These are phyloP conservation scores for Anthonomus grandis DNA, from an alignment of 1,140 invertebrate species.

Conservation along the genomic window DNA sequence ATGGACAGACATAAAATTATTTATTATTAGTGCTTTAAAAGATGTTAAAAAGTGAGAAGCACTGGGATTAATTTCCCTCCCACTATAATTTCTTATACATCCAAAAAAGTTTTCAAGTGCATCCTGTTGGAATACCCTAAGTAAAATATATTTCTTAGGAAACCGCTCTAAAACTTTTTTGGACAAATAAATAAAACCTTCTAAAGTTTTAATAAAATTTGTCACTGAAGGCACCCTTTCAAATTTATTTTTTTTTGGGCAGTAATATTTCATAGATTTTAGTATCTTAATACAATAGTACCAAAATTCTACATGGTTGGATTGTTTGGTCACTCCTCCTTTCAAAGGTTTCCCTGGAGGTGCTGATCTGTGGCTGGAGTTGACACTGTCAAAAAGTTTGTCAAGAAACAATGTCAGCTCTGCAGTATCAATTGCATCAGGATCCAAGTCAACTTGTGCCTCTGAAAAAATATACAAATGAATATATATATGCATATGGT, in stretches of 20 bases:
- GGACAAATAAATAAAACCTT: slow-evolving; percentile 33
- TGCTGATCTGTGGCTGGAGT: slow-evolving; percentile 26
- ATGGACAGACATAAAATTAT: slow-evolving; percentile 12
- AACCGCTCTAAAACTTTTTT: background rate
- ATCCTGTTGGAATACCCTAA: slow-evolving; percentile 36
- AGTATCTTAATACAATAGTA: slow-evolving; percentile 25
- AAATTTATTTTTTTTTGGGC: slow-evolving; percentile 17
- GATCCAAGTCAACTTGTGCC: no score
- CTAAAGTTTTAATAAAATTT: slow-evolving; percentile 39
- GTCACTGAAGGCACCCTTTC: slow-evolving; percentile 35
- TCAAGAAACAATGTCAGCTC: slow-evolving; percentile 40
- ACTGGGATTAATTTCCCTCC: slow-evolving; percentile 4
- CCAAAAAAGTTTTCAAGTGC: slow-evolving; percentile 42
- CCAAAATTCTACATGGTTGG: slow-evolving; percentile 38
- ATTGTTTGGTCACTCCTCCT: slow-evolving; percentile 32
- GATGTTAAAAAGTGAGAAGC: slow-evolving; percentile 1
- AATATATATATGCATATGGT: no score
- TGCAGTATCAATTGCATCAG: slow-evolving; percentile 35
- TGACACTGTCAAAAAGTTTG: slow-evolving; percentile 39
- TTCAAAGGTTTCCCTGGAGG: slow-evolving; percentile 35
- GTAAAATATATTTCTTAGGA: slow-evolving; percentile 14
- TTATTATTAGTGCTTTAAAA: slow-evolving; percentile 12
- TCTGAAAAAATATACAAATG: no score
- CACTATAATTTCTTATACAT: slow-evolving; percentile 27
- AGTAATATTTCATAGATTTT: slow-evolving; percentile 35